phyloP scores from a whole-genome alignment of 2,797 vertebrate genomes.

The Pangasius mekongensis region DNA sequence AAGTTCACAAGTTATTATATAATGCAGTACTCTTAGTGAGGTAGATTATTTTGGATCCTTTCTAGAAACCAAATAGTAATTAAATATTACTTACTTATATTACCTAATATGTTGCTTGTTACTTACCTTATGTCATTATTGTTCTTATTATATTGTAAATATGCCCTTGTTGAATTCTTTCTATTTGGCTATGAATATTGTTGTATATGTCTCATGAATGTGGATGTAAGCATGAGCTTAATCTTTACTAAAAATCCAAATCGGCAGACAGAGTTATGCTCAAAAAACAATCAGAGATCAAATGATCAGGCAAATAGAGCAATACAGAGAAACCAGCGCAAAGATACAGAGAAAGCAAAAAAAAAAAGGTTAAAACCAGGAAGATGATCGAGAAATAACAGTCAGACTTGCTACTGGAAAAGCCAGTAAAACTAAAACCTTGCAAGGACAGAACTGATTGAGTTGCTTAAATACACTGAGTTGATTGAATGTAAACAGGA shows the following conservation, averaged over 20 bases:
- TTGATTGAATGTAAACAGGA: neutral
- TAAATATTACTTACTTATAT: neutral
- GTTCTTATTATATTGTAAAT: neutral
- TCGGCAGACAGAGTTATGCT: neutral
- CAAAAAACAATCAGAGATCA: neutral
- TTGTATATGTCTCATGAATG: neutral
- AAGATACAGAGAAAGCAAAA: neutral
- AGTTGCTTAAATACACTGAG: neutral
- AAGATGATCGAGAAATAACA: neutral
- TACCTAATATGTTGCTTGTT: neutral
- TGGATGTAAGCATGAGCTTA: neutral
- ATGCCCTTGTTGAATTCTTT: neutral
- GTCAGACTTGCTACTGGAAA: neutral
- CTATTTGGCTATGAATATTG: neutral
- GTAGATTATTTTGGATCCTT: neutral
- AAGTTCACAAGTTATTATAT: neutral
- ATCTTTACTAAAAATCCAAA: neutral
- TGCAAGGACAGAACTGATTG: neutral
- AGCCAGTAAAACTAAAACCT: neutral
- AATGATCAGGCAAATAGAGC: neutral
- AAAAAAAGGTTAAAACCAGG: neutral
- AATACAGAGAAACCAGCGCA: neutral
- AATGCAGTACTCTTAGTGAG: neutral
- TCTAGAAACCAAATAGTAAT: neutral
- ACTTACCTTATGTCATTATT: neutral